A percentile compares a stretch with the other conserved stretches of the same genome.
Conservation (phyloP, 2,888 invertebrate genomes). For the Byasa hedistus region DNA sequence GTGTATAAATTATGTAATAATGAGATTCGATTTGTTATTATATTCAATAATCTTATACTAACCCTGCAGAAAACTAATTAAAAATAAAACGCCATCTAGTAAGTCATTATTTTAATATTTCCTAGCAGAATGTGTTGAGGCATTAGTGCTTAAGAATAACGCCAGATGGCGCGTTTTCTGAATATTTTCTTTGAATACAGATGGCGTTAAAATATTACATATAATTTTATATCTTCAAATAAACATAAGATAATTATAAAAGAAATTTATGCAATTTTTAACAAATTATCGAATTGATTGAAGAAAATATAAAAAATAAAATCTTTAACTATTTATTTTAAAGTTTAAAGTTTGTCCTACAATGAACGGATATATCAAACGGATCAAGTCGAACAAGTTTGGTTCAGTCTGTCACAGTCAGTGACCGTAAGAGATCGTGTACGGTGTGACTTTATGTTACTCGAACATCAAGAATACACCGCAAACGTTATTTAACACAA, state of each 20-base stretch:
- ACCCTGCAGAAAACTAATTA: background rate
- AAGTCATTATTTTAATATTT: background rate
- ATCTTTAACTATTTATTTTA: background rate
- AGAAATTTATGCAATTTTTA: background rate
- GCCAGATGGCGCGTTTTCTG: background rate
- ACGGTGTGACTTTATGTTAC: constrained; percentile 41
- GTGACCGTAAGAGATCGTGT: constrained; percentile 47
- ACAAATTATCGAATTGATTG: too few species aligned
- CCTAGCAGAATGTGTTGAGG: background rate
- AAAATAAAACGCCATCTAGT: background rate
- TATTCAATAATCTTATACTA: background rate
- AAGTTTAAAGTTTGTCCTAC: constrained; percentile 28
- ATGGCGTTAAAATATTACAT: background rate
- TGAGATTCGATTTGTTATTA: background rate
- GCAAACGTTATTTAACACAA: constrained; percentile 46
- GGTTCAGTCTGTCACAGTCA: constrained; percentile 45
- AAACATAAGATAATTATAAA: background rate
- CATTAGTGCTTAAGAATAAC: background rate
- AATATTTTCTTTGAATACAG: background rate
- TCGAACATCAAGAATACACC: constrained; percentile 52
- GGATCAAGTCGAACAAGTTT: constrained; percentile 45
- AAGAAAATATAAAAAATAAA: too few species aligned
- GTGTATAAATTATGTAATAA: background rate
- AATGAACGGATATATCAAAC: constrained; percentile 38
- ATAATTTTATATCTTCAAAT: background rate